Conservation (phyloP, 92 coral and sea anemone species). For the Metridium senile region DNA sequence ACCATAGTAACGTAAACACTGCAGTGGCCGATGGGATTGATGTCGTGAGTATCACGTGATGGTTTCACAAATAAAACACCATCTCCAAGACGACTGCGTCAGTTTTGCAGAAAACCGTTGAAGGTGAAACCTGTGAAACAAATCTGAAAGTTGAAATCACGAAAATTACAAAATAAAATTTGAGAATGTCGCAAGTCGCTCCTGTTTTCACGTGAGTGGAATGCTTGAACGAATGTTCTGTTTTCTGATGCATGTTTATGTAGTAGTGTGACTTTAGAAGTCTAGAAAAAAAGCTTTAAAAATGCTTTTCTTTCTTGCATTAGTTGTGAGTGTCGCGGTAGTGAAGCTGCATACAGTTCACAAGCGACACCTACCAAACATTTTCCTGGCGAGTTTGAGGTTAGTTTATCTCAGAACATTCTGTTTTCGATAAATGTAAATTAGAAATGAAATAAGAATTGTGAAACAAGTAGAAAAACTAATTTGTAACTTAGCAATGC, state of each 20-base stretch:
- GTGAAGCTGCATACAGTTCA: background rate
- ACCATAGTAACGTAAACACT: background rate
- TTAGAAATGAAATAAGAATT: background rate
- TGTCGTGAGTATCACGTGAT: slow-evolving; percentile 6
- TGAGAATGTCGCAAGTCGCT: slow-evolving; percentile 4
- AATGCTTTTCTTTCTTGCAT: slow-evolving; percentile 1
- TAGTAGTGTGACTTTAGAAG: background rate
- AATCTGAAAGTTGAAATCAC: background rate
- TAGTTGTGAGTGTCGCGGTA: slow-evolving; percentile 6
- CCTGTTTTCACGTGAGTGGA: slow-evolving; percentile 1
- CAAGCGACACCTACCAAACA: slow-evolving; percentile 4
- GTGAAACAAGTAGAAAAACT: background rate
- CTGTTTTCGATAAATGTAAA: background rate
- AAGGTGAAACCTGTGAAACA: slow-evolving; percentile 7
- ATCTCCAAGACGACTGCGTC: slow-evolving; percentile 10
- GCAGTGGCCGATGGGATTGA: slow-evolving; percentile 6
- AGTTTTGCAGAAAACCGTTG: slow-evolving; percentile 19
- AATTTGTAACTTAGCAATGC: too few species aligned
- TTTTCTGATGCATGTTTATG: background rate
- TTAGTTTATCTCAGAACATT: background rate
- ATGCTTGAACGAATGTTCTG: background rate
- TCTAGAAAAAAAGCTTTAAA: background rate
- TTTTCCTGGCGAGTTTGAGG: background rate
- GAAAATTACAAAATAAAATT: background rate
- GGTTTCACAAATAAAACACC: background rate